Percentiles rank a stretch among this genome's conserved stretches.
phyloP scores from a whole-genome alignment of 2,888 invertebrate genomes.

The Macrophya alboannulata region DNA sequence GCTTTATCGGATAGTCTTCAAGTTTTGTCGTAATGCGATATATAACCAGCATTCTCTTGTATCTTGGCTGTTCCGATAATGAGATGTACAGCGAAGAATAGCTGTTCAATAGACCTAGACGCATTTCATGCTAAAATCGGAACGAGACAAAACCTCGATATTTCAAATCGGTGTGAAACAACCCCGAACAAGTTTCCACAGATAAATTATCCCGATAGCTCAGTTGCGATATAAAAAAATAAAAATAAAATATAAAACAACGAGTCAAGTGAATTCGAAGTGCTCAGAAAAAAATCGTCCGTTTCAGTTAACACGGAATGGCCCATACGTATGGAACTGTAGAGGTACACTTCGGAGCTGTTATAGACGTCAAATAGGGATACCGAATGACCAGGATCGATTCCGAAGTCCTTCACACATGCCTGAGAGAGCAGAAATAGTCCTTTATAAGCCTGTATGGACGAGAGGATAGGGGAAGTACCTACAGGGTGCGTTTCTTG shows the following conservation, averaged over 20 bases:
- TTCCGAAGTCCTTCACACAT: slow-evolving; percentile 19
- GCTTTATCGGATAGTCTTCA: neutral
- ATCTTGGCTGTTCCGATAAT: no score
- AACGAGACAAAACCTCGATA: neutral
- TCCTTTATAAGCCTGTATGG: neutral
- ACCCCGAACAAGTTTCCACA: neutral
- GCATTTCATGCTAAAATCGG: no score
- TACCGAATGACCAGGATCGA: slow-evolving; percentile 23
- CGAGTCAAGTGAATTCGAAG: neutral
- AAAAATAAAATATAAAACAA: no score
- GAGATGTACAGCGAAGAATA: no score
- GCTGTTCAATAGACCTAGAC: no score
- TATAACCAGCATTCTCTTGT: no score
- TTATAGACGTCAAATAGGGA: slow-evolving; percentile 42
- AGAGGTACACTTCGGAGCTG: neutral
- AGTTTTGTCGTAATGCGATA: no score
- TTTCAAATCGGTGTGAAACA: neutral
- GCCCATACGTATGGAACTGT: neutral
- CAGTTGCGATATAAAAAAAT: neutral
- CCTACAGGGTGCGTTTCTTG: neutral
- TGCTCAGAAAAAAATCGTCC: neutral
- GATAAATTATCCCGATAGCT: neutral
- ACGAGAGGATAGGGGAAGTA: neutral
- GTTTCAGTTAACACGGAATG: neutral
- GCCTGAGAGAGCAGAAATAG: slow-evolving; percentile 23